Conservation (phyloP, 2,113 vertebrate species). For the Phalacrocorax aristotelis region DNA sequence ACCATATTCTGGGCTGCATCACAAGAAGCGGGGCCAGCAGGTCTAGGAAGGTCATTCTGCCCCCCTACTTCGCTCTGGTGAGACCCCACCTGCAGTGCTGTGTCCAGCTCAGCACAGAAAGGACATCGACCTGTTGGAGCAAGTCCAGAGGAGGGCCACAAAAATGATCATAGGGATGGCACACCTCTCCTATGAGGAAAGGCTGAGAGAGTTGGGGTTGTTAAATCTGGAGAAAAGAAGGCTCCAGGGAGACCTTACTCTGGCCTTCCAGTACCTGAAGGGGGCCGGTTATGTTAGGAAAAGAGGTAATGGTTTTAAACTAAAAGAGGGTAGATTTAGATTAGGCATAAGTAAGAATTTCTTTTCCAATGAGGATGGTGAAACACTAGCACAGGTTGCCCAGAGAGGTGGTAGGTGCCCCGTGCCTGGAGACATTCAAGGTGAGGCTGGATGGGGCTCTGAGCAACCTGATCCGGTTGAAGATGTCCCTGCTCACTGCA, state of each 20-base stretch:
- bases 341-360: neutral
- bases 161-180: neutral
- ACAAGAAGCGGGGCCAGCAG: neutral
- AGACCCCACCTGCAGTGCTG: neutral
- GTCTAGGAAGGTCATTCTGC: neutral
- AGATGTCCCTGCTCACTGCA: no score
- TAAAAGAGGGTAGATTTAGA: neutral
- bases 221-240: neutral
- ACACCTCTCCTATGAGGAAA: neutral
- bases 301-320: neutral
- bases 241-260: neutral
- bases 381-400: neutral
- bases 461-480: no score
- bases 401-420: neutral
- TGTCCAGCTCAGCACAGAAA: neutral
- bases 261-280: neutral
- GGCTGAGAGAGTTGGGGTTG: neutral
- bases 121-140: neutral
- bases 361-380: neutral
- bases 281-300: neutral
- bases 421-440: no score
- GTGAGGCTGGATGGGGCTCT: no score
- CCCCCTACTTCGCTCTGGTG: neutral
- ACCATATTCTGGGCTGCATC: neutral
- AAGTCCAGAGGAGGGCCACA: neutral